Percentiles rank a stretch among this genome's conserved stretches.
phyloP scores from a whole-genome alignment of 2,888 invertebrate genomes.

The Pandemis cinnamomeana region DNA sequence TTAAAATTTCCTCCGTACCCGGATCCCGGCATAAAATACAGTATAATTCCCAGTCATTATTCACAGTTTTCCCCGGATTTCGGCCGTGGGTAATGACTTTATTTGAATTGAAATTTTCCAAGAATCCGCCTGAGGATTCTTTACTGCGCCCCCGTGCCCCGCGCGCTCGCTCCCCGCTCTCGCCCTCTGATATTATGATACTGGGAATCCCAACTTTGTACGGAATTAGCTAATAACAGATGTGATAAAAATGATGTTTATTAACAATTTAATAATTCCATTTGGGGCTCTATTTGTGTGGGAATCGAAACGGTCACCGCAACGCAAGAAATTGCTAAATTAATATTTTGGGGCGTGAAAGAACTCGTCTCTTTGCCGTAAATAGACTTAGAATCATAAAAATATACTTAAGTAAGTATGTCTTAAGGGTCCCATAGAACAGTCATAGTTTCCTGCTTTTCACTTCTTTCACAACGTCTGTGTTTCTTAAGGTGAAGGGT shows the following conservation, averaged over 20 bases:
- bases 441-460: too few relatives aligned
- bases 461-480: too few relatives aligned
- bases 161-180: not conserved
- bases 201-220: conserved; percentile 15
- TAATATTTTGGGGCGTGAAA: not conserved
- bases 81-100: conserved; percentile 66
- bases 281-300: not conserved
- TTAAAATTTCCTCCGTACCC: conserved; percentile 59
- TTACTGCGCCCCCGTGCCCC: conserved; percentile 15
- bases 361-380: not conserved
- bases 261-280: conserved; percentile 7
- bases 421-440: not conserved
- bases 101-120: conserved; percentile 65
- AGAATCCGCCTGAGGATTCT: conserved; percentile 47
- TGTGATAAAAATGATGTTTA: conserved; percentile 27
- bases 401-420: not conserved
- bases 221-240: conserved; percentile 21
- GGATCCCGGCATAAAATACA: conserved; percentile 64
- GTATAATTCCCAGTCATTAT: conserved; percentile 72
- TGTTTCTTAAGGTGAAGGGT: too few relatives aligned
- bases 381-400: not conserved
- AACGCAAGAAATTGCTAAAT: not conserved
- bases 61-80: conserved; percentile 68
- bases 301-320: not conserved
- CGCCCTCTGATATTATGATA: conserved; percentile 7